Base-by-base conservation (phyloP, 1,140 invertebrate genomes). In the Drosophila sp. region DNA sequence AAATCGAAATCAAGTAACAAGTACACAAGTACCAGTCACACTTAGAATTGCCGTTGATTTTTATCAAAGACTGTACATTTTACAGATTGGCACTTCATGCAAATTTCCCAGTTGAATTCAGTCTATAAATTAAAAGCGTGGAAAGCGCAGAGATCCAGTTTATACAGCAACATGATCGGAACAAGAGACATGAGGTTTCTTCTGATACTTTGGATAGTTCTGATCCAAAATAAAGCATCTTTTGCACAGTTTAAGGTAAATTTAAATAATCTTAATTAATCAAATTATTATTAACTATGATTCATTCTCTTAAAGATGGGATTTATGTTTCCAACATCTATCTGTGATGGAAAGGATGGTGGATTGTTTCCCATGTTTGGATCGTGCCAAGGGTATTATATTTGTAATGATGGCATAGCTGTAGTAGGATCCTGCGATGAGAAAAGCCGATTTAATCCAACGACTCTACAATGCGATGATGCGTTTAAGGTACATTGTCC, bases 301-400 rank as follows among this genome's bases (percentile, higher is more conserved):
- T 13, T 16, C 7, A 51, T 27, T 6, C 7, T 16, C 62, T 62
- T 62, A 7, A 45, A 87, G 82, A 61, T 71, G 29, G 83, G 72
- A 11, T 62, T 69, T 6, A 53, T 46, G 2, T 82, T 82, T 11
- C 76, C 78, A 50, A 74, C 79, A 1, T 21, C 79, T 0, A 67
- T 86, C 2, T 91, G 89, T 51, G 51, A 80, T 6, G 81, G 79
- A 1, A 84, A 82, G 59, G 67, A 90, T 57, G 89, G 84, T 3
- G 74, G 51, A 8, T 36, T 86, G 1, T 58, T 89, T 18, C 89
- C 89, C 2, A 91, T 90, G 72, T 79, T 79, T 59, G 89, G 89
- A 8, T 80, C 74, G 2, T 91, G 89, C 21, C 72, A 45, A 4
- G 80, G 72, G 18, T 91, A 90, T 27, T 91, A 80, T 46, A 63